phyloP scores from a whole-genome alignment of 2,797 vertebrate species.

The Megalops cyprinoides region DNA sequence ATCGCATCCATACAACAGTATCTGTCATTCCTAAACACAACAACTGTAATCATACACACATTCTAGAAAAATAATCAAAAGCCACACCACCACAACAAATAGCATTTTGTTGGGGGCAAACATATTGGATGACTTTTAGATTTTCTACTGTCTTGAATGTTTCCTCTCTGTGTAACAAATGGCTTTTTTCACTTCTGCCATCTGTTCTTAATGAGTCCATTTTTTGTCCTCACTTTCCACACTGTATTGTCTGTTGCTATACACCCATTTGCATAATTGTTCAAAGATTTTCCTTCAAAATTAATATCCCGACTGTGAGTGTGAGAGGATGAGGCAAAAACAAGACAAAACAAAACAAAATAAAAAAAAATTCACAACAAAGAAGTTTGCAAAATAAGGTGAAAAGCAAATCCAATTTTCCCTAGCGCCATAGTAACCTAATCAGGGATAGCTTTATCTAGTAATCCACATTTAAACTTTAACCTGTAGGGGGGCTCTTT shows the following conservation, averaged over 20 bases:
- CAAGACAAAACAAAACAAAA: slow-evolving; percentile 42
- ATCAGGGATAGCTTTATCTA: slow-evolving; percentile 93
- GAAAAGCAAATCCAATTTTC: slow-evolving; percentile 88
- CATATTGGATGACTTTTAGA: slow-evolving; percentile 70
- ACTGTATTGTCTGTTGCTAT: slow-evolving; percentile 90
- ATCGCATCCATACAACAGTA: neutral
- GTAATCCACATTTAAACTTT: slow-evolving; percentile 99
- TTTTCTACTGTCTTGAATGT: slow-evolving; percentile 21
- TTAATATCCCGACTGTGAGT: slow-evolving; percentile 87
- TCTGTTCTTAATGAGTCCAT: slow-evolving; percentile 96
- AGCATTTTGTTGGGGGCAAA: slow-evolving; percentile 67
- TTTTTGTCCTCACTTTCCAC: slow-evolving; percentile 87
- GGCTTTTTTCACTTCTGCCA: slow-evolving; percentile 85
- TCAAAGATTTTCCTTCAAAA: slow-evolving; percentile 85
- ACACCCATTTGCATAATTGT: slow-evolving; percentile 95
- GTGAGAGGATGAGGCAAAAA: slow-evolving; percentile 60
- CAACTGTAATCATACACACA: slow-evolving; percentile 58
- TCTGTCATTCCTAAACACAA: slow-evolving; percentile 42
- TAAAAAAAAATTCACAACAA: too few species aligned
- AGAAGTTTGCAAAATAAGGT: slow-evolving; percentile 87
- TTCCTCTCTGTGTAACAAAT: slow-evolving; percentile 70
- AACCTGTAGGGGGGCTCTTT: slow-evolving; percentile 98
- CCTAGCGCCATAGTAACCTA: slow-evolving; percentile 89
- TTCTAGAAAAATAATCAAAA: slow-evolving; percentile 69
- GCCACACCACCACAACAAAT: slow-evolving; percentile 66